Conservation (phyloP, 2,797 vertebrate genomes). For the Platyrinchus mystaceus region DNA sequence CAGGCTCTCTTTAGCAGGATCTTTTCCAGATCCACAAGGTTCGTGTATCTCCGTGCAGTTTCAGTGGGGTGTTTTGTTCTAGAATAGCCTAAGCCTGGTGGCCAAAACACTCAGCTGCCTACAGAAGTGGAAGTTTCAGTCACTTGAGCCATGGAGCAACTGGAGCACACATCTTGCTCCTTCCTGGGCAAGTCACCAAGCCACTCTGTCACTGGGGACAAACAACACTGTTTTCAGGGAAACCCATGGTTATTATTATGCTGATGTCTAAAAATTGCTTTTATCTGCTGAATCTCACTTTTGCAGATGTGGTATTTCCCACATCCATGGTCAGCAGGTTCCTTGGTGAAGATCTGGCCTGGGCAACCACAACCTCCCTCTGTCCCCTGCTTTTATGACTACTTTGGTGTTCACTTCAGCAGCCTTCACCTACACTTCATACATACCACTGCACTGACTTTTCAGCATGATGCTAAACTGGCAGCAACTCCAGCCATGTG, state of each 20-base stretch:
- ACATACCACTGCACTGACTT: not conserved
- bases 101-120: not conserved
- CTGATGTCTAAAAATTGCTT: not conserved
- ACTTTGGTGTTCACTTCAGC: not conserved
- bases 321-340: not conserved
- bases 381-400: not conserved
- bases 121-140: not conserved
- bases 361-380: not conserved
- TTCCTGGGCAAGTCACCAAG: not conserved
- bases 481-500: rapidly evolving
- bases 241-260: not conserved
- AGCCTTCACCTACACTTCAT: not conserved
- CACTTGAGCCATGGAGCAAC: not conserved
- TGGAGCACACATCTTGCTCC: not conserved
- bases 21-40: not conserved
- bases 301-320: not conserved
- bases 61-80: not conserved
- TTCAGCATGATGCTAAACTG: not conserved
- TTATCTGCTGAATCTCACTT: not conserved
- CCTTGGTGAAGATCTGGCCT: not conserved
- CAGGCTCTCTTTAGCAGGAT: not conserved
- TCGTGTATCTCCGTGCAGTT: not conserved
- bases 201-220: not conserved
- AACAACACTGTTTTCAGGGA: not conserved
- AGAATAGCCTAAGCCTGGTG: not conserved